Base-by-base conservation (phyloP, 2,797 vertebrate species). In the Sebastes vulpes region DNA sequence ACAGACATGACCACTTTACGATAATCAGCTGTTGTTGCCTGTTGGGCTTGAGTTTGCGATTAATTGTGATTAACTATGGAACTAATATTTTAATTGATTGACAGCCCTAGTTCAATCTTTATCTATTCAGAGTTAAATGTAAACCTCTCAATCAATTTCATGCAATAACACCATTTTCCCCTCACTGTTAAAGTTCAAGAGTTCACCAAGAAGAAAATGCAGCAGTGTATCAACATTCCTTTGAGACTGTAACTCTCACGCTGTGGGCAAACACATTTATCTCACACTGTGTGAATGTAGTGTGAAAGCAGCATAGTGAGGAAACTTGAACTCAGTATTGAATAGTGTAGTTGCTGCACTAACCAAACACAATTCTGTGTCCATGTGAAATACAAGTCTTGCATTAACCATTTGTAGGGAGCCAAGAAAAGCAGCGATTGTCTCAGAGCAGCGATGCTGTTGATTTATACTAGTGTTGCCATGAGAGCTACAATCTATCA, bases 201-300 rank as follows among this genome's bases (percentile, higher is more conserved):
- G 65, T 84, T 89, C 54, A 86, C 25, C 1, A 28, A 67, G 21
- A 14, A 63, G 9, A 75, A 72, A 77, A 42, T 50, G 3, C 42
- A 63, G 26, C 52, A 35, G 11, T 11, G 10, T 35, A 42, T 52
- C 48, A 86, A 63, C 65, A 68, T 64, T 72, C 35, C 7, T 52
- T 59, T n/a, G 3, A 81, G 56, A 88, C 3, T 72, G n/a, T 9
- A 56, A 35, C 59, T 31, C 57, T 14, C 10, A 69, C 5, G 4
- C 64, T 69, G 66, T 52, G 21, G 10, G 10, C 21, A 72, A 23
- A 54, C 16, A 31, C n/a, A 50, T 21, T 65, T 50, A 46, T 21
- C 69, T 48, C 42, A 64, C n/a, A 26, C 61, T 61, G 25, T 21
- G 2, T 59, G 23, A 35, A n/a, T 8, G 16, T 9, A 53, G 31